Conservation (phyloP, 2,797 vertebrate genomes). For the Melanotaenia trifasciata region DNA sequence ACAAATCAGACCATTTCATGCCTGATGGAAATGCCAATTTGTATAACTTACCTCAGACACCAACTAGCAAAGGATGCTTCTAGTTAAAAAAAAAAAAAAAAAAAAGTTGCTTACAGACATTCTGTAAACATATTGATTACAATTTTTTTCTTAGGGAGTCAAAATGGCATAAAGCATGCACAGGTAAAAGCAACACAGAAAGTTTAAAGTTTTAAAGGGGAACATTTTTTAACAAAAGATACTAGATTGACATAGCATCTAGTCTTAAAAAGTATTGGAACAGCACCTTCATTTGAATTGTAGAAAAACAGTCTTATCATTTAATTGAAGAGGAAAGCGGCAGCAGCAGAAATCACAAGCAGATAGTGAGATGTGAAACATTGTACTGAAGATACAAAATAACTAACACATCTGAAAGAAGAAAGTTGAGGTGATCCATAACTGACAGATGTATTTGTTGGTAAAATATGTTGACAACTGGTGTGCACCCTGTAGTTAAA, state of each 20-base stretch:
- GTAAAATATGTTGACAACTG: slow-evolving; percentile 41
- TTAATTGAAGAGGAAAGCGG: slow-evolving; percentile 80
- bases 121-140: slow-evolving; percentile 27
- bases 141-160: slow-evolving; percentile 6
- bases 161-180: slow-evolving; percentile 11
- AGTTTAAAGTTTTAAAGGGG: slow-evolving; percentile 37
- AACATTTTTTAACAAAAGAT: slow-evolving; percentile 54
- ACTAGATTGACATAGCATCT: slow-evolving; percentile 55
- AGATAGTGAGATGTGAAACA: slow-evolving; percentile 57
- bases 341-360: slow-evolving; percentile 65
- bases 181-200: not conserved
- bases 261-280: slow-evolving; percentile 60
- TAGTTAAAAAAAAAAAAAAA: slow-evolving; percentile 12
- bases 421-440: slow-evolving; percentile 31
- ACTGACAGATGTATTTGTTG: slow-evolving; percentile 56
- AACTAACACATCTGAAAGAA: slow-evolving; percentile 50
- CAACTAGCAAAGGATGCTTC: slow-evolving; percentile 20
- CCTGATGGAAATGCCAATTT: slow-evolving; percentile 59
- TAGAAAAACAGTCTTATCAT: slow-evolving; percentile 75
- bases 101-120: slow-evolving; percentile 16
- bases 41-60: slow-evolving; percentile 45
- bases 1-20: slow-evolving; percentile 52
- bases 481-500: not conserved
- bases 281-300: slow-evolving; percentile 60
- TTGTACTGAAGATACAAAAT: slow-evolving; percentile 52